Percentiles rank a stretch among this genome's conserved stretches.
Evolutionary conservation across 1,140 invertebrate species (phyloP).

Genomic region (Odontomachus brunneus): DNA sequence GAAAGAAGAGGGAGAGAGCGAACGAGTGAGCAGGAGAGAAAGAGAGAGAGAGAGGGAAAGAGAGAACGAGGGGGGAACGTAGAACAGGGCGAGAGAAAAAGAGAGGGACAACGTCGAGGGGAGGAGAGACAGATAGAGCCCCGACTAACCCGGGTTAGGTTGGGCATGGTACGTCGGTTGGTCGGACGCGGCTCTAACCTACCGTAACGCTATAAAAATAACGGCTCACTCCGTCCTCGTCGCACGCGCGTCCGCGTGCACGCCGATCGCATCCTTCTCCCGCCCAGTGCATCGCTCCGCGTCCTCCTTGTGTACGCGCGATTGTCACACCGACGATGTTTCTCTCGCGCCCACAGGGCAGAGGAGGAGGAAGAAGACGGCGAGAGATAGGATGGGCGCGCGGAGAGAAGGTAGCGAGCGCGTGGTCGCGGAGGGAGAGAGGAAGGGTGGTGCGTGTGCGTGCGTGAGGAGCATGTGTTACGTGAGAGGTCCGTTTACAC

Average conservation of each 20-base stretch:
- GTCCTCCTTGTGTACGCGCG: constrained; percentile 68
- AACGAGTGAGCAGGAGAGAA: constrained; percentile 9
- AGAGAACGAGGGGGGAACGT: not conserved
- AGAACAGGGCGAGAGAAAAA: not conserved
- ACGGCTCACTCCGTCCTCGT: constrained; percentile 74
- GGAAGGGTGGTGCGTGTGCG: constrained; percentile 32
- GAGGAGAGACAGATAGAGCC: constrained; percentile 69
- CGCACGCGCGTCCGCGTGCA: constrained; percentile 32
- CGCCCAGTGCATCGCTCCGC: constrained; percentile 60
- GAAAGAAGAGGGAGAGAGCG: constrained; percentile 9
- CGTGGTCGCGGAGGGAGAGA: constrained; percentile 53
- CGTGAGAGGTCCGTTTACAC: constrained; percentile 63
- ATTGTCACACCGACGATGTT: constrained; percentile 66
- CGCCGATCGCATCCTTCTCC: constrained; percentile 57
- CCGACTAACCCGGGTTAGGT: constrained; percentile 73
- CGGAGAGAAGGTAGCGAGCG: constrained; percentile 47
- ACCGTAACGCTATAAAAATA: constrained; percentile 84
- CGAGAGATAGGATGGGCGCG: constrained; percentile 53
- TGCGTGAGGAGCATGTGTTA: constrained; percentile 68
- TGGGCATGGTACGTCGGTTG: constrained; percentile 76
- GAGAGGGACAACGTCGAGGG: constrained; percentile 45
- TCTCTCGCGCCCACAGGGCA: constrained; percentile 57
- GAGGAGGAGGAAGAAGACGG: not conserved
- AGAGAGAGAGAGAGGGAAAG: not conserved
- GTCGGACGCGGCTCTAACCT: constrained; percentile 81